These are phyloP conservation scores for Anthrax anthrax DNA, from an alignment of 2,888 invertebrate genomes.

Conservation along the genomic window DNA sequence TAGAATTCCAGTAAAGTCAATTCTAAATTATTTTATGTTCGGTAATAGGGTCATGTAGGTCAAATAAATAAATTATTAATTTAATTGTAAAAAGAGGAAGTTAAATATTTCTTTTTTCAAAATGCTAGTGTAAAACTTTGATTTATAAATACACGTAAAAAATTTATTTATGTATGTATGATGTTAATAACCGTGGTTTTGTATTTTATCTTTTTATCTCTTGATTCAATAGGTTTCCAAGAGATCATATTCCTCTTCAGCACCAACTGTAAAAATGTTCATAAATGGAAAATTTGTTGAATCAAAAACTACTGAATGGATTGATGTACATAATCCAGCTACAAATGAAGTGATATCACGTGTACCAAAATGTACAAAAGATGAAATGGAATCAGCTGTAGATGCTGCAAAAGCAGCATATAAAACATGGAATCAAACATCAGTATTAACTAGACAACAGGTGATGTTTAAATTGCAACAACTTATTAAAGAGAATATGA, in stretches of 20 bases:
- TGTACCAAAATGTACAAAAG: slow-evolving; percentile 79
- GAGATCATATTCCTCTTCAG: slow-evolving; percentile 42
- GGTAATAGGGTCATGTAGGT: background rate
- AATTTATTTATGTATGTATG: no score
- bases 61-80: background rate
- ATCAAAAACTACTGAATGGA: slow-evolving; percentile 85
- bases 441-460: slow-evolving; percentile 84
- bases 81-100: background rate
- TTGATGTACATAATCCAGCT: slow-evolving; percentile 91
- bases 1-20: no score
- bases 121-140: no score
- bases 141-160: no score
- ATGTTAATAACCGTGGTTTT: no score
- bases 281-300: slow-evolving; percentile 90
- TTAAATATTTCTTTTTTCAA: no score
- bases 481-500: slow-evolving; percentile 74
- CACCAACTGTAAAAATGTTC: slow-evolving; percentile 78
- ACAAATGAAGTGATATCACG: slow-evolving; percentile 70
- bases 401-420: slow-evolving; percentile 68
- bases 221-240: slow-evolving; percentile 10
- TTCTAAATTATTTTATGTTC: background rate
- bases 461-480: slow-evolving; percentile 80
- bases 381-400: slow-evolving; percentile 82
- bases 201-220: no score
- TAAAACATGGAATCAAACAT: slow-evolving; percentile 77